phyloP scores from a whole-genome alignment of 2,113 vertebrate species.

The Varanus salvator region DNA sequence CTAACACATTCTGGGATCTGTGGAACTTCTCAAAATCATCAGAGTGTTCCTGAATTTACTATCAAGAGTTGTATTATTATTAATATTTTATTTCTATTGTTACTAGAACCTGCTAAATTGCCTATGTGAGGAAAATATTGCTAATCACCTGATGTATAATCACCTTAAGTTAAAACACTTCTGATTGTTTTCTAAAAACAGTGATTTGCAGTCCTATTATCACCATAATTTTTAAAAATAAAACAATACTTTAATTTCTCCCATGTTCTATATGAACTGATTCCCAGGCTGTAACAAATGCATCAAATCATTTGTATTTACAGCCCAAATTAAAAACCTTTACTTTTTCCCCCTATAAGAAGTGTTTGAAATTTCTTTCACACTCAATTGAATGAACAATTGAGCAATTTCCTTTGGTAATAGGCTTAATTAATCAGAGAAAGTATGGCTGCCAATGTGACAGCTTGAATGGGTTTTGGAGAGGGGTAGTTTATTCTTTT shows the following conservation, averaged over 20 bases:
- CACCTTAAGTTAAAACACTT: conserved; percentile 15
- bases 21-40: background rate
- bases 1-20: background rate
- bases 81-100: background rate
- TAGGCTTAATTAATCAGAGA: conserved; percentile 54
- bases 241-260: conserved; percentile 22
- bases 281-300: background rate
- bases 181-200: background rate
- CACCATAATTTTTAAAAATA: background rate
- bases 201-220: conserved; percentile 11
- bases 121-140: background rate
- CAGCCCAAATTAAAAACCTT: conserved; percentile 28
- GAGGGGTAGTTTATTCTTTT: conserved; percentile 34
- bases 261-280: conserved; percentile 21
- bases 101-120: conserved; percentile 8
- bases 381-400: conserved; percentile 43
- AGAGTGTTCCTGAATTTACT: background rate
- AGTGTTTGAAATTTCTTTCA: conserved; percentile 54
- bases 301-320: conserved; percentile 28
- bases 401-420: conserved; percentile 56
- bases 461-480: conserved; percentile 39
- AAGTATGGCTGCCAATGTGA: conserved; percentile 36
- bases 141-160: background rate
- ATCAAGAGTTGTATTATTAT: background rate
- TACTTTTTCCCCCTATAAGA: conserved; percentile 37